Evolutionary conservation across 64 coral and sea anemone genomes (phyloP).

Genomic region (Montipora cactus): DNA sequence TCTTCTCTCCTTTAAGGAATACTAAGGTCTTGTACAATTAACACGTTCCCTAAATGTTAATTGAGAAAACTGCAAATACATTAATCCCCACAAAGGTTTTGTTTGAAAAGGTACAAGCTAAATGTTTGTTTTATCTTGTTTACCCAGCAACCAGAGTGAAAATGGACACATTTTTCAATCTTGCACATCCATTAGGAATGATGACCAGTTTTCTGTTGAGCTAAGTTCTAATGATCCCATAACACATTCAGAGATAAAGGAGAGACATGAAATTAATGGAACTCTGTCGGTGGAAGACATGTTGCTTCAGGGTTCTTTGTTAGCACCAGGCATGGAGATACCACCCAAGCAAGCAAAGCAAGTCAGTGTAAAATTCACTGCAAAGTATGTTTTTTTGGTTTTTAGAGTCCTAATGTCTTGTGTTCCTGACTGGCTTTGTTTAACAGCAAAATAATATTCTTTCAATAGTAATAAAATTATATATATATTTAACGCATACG

Average conservation of each 20-base stretch:
- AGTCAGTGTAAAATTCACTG: constrained; percentile 6
- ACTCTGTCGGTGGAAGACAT: not conserved
- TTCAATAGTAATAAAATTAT: too few relatives aligned
- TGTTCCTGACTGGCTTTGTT: too few relatives aligned
- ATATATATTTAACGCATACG: too few relatives aligned
- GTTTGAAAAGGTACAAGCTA: too few relatives aligned
- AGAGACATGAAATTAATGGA: not conserved
- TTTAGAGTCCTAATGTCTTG: not conserved
- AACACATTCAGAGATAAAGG: not conserved
- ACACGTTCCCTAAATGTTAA: too few relatives aligned
- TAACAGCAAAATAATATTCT: too few relatives aligned
- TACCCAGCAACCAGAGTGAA: constrained; percentile 37
- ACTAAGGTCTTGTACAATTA: too few relatives aligned
- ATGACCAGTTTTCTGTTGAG: constrained; percentile 45
- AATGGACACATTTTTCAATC: constrained; percentile 40
- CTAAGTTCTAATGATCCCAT: not conserved
- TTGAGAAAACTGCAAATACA: too few relatives aligned
- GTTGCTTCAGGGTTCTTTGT: constrained; percentile 17
- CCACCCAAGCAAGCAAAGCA: constrained; percentile 36
- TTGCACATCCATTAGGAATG: constrained; percentile 45
- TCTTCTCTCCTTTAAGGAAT: too few relatives aligned
- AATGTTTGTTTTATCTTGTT: too few relatives aligned
- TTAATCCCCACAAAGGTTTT: too few relatives aligned
- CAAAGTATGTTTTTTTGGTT: constrained; percentile 33
- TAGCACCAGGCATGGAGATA: constrained; percentile 51